These are phyloP conservation scores for Ichneumoninae sp. DNA, from an alignment of 2,888 invertebrate genomes.

Conservation along the genomic window DNA sequence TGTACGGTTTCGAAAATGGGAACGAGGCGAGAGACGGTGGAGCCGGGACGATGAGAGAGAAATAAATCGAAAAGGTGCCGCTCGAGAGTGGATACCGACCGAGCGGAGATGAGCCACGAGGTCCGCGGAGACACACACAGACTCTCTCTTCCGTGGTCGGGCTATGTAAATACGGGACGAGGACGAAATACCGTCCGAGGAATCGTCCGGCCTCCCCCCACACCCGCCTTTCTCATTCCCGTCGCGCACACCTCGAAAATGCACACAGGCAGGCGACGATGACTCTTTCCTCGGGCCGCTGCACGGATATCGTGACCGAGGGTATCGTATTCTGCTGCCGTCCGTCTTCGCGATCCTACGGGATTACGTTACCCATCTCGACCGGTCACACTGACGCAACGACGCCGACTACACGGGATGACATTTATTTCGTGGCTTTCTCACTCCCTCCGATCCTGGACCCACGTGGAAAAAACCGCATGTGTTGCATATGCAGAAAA, in stretches of 20 bases:
- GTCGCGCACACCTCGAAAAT: slow-evolving; percentile 31
- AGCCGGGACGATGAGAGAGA: slow-evolving; percentile 10
- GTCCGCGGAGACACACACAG: slow-evolving; percentile 15
- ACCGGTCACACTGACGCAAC: slow-evolving; percentile 35
- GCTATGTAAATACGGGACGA: slow-evolving; percentile 61
- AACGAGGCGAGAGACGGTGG: background rate
- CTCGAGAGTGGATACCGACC: slow-evolving; percentile 23
- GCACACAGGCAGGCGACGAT: slow-evolving; percentile 50
- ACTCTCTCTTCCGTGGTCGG: slow-evolving; percentile 17
- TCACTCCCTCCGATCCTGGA: slow-evolving; percentile 41
- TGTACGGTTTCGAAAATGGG: slow-evolving; percentile 20
- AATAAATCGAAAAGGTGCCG: slow-evolving; percentile 54
- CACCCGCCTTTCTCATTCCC: slow-evolving; percentile 41
- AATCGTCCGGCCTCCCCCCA: slow-evolving; percentile 29
- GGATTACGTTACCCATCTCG: slow-evolving; percentile 77
- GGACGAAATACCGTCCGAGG: slow-evolving; percentile 56
- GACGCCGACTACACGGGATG: slow-evolving; percentile 68
- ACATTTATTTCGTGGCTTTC: slow-evolving; percentile 77
- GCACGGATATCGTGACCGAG: slow-evolving; percentile 61
- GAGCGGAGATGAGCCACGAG: slow-evolving; percentile 57
- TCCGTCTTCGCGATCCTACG: slow-evolving; percentile 77
- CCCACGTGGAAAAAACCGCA: background rate
- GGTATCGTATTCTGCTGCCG: slow-evolving; percentile 79
- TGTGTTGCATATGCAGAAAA: background rate
- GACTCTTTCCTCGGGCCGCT: slow-evolving; percentile 60